A percentile compares a stretch with the other conserved stretches of the same genome.
Evolutionary conservation across 1,140 invertebrate species (phyloP).

Genomic region (Eufriesea mexicana): DNA sequence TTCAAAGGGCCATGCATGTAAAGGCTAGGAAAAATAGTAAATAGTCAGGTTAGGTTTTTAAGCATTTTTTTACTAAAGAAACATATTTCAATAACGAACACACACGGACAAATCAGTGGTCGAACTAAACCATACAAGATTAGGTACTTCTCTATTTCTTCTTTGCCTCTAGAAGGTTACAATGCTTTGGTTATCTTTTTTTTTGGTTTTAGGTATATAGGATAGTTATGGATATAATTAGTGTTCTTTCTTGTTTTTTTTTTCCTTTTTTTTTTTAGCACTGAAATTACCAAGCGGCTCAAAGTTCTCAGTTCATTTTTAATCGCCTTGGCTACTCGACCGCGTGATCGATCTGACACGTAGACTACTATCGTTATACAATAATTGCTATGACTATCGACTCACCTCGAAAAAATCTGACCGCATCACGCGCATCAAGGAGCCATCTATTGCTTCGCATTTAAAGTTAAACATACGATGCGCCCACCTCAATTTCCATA

Average conservation of each 20-base stretch:
- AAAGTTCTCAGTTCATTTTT: constrained; percentile 49
- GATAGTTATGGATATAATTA: constrained; percentile 77
- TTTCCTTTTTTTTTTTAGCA: constrained; percentile 47
- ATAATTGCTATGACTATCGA: constrained; percentile 64
- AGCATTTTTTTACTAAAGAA: constrained; percentile 79
- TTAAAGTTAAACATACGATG: constrained; percentile 30
- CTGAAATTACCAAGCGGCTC: constrained; percentile 67
- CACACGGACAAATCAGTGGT: constrained; percentile 79
- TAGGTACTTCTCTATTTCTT: constrained; percentile 76
- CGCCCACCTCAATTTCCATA: constrained; percentile 29
- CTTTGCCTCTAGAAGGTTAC: constrained; percentile 77
- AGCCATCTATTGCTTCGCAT: constrained; percentile 61
- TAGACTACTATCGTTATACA: constrained; percentile 64
- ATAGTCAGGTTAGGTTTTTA: constrained; percentile 49
- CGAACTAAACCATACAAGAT: constrained; percentile 78
- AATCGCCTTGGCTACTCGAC: constrained; percentile 54
- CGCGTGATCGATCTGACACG: constrained; percentile 51
- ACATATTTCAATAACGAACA: constrained; percentile 79
- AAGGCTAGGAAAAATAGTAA: background rate
- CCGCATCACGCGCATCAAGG: constrained; percentile 54
- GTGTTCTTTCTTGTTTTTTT: constrained; percentile 57
- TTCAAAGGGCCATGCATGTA: background rate
- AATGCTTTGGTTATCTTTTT: constrained; percentile 74
- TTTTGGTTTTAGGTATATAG: constrained; percentile 76
- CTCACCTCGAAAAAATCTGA: constrained; percentile 24